Percentiles rank a stretch among this genome's conserved stretches.
Evolutionary conservation across 1,140 invertebrate genomes (phyloP).

Genomic region (Octopus sinensis): DNA sequence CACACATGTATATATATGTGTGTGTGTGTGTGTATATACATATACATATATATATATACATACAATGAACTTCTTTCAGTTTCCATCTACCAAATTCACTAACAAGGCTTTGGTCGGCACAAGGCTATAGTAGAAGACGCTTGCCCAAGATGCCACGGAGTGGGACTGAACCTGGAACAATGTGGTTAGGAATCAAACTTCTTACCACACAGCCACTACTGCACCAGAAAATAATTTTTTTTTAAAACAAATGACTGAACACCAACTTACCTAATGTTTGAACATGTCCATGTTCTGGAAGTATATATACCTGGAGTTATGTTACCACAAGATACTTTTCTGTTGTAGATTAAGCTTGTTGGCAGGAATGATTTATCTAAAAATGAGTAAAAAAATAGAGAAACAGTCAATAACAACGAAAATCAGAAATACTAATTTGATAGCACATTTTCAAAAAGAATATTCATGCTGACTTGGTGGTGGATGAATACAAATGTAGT

Average conservation of each 20-base stretch:
- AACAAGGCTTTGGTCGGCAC: not conserved
- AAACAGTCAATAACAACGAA: not conserved
- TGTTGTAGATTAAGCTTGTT: not conserved
- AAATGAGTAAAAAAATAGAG: not conserved
- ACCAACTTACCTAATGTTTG: not conserved
- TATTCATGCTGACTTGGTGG: too few relatives aligned
- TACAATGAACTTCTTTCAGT: not conserved
- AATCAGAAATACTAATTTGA: too few relatives aligned
- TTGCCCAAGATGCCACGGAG: not conserved
- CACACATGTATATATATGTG: too few relatives aligned
- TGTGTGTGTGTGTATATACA: too few relatives aligned
- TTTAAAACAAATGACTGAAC: not conserved
- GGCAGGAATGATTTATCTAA: not conserved
- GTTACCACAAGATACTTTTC: conserved; percentile 5
- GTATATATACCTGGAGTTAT: not conserved
- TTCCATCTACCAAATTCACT: not conserved
- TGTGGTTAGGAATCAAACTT: not conserved
- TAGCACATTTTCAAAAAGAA: too few relatives aligned
- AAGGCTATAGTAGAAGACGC: not conserved
- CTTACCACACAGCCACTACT: not conserved
- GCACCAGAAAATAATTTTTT: not conserved
- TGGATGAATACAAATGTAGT: too few relatives aligned
- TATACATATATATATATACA: too few relatives aligned
- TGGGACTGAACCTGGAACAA: not conserved
- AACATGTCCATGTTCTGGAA: not conserved